A percentile compares a stretch with the other conserved stretches of the same genome.
Evolutionary conservation across 2,888 invertebrate genomes (phyloP).

Genomic region (Rotaria sp.): DNA sequence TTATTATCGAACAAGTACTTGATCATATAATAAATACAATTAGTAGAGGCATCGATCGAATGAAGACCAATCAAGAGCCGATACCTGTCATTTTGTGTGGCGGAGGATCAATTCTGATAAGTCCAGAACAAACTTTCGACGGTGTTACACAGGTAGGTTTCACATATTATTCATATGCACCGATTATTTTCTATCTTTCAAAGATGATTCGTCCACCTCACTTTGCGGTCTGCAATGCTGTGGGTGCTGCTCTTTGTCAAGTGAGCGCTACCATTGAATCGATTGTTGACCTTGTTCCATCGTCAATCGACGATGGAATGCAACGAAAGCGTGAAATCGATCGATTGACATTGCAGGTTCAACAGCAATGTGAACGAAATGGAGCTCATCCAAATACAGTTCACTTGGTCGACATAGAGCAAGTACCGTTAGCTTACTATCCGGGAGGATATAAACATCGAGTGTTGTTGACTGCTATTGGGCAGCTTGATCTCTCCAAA

Average conservation of each 20-base stretch:
- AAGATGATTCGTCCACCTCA: background rate
- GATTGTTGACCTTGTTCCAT: slow-evolving; percentile 44
- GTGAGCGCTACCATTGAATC: slow-evolving; percentile 46
- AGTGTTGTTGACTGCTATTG: slow-evolving; percentile 48
- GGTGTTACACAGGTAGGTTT: too few species aligned
- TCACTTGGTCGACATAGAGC: slow-evolving; percentile 42
- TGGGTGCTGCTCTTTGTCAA: slow-evolving; percentile 52
- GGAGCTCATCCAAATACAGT: slow-evolving; percentile 40
- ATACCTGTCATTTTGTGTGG: slow-evolving; percentile 49
- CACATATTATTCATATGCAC: too few species aligned
- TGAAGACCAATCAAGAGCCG: slow-evolving; percentile 43
- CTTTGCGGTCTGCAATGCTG: slow-evolving; percentile 49
- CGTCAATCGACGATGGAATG: slow-evolving; percentile 41
- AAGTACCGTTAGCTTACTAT: slow-evolving; percentile 48
- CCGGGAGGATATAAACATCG: slow-evolving; percentile 47
- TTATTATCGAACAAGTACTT: background rate
- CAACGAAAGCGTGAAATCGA: background rate
- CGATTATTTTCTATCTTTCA: background rate
- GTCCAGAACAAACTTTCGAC: slow-evolving; percentile 6
- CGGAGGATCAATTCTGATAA: slow-evolving; percentile 47
- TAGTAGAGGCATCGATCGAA: background rate
- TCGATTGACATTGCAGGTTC: slow-evolving; percentile 1
- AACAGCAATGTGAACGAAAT: slow-evolving; percentile 31
- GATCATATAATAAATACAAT: background rate
- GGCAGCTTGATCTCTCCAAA: slow-evolving; percentile 43